Conservation (phyloP, 2,797 vertebrate genomes). For the Gymnothorax javanicus region DNA sequence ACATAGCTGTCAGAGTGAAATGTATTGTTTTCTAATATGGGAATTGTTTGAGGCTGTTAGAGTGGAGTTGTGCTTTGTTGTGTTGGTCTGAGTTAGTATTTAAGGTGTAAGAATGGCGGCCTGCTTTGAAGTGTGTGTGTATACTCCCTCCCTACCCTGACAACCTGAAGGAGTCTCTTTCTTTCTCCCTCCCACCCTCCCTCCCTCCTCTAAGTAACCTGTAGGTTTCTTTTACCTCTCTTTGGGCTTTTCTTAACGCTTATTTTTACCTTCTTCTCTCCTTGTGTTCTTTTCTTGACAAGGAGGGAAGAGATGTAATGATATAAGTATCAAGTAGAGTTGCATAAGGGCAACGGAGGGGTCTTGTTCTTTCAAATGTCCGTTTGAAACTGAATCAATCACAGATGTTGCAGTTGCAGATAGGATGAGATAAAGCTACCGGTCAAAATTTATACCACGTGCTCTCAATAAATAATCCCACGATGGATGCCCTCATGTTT, state of each 20-base stretch:
- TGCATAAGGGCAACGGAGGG: too few species aligned
- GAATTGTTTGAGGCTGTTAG: constrained; percentile 20
- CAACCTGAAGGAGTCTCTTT: too few species aligned
- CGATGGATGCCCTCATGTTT: too few species aligned
- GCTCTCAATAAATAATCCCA: too few species aligned
- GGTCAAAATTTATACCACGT: too few species aligned
- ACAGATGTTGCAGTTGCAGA: too few species aligned
- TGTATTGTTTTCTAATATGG: constrained; percentile 16
- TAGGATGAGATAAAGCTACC: too few species aligned
- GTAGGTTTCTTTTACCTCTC: neutral
- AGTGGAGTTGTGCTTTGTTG: neutral
- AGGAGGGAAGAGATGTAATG: too few species aligned
- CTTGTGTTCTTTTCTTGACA: too few species aligned
- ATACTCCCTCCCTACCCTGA: neutral
- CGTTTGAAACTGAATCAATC: too few species aligned
- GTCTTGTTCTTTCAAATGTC: too few species aligned
- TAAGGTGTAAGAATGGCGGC: neutral
- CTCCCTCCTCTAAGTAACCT: neutral
- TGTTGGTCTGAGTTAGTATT: neutral
- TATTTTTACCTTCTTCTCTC: constrained; percentile 57
- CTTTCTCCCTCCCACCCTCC: neutral
- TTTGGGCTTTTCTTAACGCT: constrained; percentile 75
- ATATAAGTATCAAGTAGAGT: too few species aligned
- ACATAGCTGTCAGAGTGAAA: neutral
- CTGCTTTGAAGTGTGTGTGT: neutral